Conservation (phyloP, 2,888 invertebrate genomes). For the Temnothorax unifasciatus region DNA sequence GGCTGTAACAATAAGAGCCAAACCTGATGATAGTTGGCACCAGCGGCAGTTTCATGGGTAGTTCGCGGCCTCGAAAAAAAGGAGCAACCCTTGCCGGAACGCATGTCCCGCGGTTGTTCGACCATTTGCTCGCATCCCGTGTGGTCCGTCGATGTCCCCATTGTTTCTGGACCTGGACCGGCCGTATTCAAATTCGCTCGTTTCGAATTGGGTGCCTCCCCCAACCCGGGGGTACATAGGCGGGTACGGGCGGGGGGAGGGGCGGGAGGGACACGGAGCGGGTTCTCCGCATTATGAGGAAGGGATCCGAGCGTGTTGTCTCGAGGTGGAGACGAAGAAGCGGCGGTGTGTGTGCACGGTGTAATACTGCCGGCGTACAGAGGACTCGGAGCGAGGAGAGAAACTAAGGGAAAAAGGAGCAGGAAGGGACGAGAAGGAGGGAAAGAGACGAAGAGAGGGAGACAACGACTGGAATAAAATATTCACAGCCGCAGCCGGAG, state of each 20-base stretch:
- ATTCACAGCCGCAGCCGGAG: conserved; percentile 85
- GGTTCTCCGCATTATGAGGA: conserved; percentile 69
- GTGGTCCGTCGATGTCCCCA: conserved; percentile 86
- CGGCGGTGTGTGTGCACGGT: conserved; percentile 57
- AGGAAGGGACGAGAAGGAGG: conserved; percentile 41
- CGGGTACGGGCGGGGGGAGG: not conserved
- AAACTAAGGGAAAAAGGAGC: conserved; percentile 41
- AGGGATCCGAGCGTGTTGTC: conserved; percentile 36
- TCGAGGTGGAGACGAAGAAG: conserved; percentile 48
- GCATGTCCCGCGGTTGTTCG: conserved; percentile 86
- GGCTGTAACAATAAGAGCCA: conserved; percentile 5
- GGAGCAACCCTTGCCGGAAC: conserved; percentile 81
- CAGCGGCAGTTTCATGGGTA: conserved; percentile 27
- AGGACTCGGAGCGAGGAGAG: conserved; percentile 34
- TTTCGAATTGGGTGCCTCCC: conserved; percentile 83
- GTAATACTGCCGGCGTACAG: conserved; percentile 71
- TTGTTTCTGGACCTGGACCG: conserved; percentile 82
- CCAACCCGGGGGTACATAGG: conserved; percentile 19
- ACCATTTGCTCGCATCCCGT: conserved; percentile 86
- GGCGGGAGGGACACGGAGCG: conserved; percentile 18
- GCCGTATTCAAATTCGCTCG: conserved; percentile 85
- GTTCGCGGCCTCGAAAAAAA: conserved; percentile 62
- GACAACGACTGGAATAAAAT: conserved; percentile 83
- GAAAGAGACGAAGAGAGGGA: conserved; percentile 59
- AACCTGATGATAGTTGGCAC: conserved; percentile 17